A percentile compares a stretch with the other conserved stretches of the same genome.
Evolutionary conservation across 2,888 invertebrate genomes (phyloP).

Genomic region (Agrypnus murinus): DNA sequence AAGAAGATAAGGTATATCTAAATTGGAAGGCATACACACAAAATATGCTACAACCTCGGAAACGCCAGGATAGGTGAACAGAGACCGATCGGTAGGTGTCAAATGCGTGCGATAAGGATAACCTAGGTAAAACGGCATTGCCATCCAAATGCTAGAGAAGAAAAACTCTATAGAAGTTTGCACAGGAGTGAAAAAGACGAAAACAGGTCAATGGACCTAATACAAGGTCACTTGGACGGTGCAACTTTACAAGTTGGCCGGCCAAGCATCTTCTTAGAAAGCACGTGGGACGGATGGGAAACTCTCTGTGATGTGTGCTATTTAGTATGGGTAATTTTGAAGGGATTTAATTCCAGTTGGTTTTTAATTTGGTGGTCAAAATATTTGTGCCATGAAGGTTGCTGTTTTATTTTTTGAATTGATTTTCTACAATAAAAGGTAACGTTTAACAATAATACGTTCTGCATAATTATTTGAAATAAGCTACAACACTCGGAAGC

Average conservation of each 20-base stretch:
- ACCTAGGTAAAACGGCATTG: slow-evolving; percentile 25
- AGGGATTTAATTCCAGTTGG: slow-evolving; percentile 4
- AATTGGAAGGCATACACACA: slow-evolving; percentile 8
- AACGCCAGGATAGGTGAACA: slow-evolving; percentile 1
- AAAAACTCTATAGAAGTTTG: slow-evolving; percentile 5
- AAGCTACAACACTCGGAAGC: too few relatives aligned
- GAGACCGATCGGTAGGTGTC: background rate
- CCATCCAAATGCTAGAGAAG: slow-evolving; percentile 1
- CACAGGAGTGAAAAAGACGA: slow-evolving; percentile 22
- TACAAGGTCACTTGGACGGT: slow-evolving; percentile 60
- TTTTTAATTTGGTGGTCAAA: slow-evolving; percentile 16
- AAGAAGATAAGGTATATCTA: slow-evolving; percentile 12
- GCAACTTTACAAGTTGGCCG: slow-evolving; percentile 44
- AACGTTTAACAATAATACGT: too few relatives aligned
- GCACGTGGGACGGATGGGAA: slow-evolving; percentile 48
- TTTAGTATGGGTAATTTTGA: slow-evolving; percentile 12
- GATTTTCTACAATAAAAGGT: too few relatives aligned
- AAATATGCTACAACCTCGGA: slow-evolving; percentile 20
- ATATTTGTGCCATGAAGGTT: too few relatives aligned
- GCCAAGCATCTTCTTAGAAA: slow-evolving; percentile 41
- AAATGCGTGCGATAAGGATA: slow-evolving; percentile 21
- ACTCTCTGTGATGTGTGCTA: slow-evolving; percentile 25
- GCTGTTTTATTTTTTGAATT: too few relatives aligned
- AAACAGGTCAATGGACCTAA: slow-evolving; percentile 60
- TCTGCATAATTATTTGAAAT: too few relatives aligned